Conservation (phyloP, 2,113 vertebrate species). For the Heterotilapia buettikoferi region DNA sequence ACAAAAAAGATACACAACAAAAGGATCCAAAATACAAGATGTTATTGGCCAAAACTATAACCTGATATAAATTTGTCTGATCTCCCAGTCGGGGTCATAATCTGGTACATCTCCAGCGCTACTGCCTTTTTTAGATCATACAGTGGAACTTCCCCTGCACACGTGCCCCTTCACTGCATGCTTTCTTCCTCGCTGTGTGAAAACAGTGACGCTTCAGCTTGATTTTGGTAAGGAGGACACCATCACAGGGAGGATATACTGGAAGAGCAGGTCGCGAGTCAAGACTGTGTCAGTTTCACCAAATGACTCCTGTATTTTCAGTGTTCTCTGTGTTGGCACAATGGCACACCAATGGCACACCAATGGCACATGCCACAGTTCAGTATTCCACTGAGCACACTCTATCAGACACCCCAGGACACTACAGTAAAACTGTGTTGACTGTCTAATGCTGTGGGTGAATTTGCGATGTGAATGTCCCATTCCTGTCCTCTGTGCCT, state of each 20-base stretch:
- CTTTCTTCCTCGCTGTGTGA: rapidly evolving
- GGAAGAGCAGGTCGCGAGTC: not conserved
- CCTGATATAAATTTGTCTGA: not conserved
- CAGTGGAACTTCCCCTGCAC: rapidly evolving
- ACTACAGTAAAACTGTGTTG: not conserved
- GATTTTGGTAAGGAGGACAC: not conserved
- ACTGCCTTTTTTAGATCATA: not conserved
- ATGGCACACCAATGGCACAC: not conserved
- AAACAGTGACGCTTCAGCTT: not conserved
- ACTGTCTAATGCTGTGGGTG: rapidly evolving
- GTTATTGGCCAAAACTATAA: not conserved
- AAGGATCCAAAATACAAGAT: not conserved
- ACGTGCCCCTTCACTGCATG: not conserved
- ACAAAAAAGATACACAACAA: not conserved
- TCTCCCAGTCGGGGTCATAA: not conserved
- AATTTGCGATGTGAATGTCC: not conserved
- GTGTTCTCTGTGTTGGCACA: not conserved
- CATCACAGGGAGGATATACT: not conserved
- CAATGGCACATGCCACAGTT: not conserved
- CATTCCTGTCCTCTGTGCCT: not conserved
- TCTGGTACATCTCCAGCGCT: not conserved
- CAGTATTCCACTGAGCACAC: not conserved
- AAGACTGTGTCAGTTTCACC: not conserved
- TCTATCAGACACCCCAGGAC: not conserved
- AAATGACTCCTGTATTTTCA: not conserved